Evolutionary conservation across 2,113 vertebrate species (phyloP), one percentile per base, ranked within the genome.

Genomic region (Paracanthobrama guichenoti): DNA sequence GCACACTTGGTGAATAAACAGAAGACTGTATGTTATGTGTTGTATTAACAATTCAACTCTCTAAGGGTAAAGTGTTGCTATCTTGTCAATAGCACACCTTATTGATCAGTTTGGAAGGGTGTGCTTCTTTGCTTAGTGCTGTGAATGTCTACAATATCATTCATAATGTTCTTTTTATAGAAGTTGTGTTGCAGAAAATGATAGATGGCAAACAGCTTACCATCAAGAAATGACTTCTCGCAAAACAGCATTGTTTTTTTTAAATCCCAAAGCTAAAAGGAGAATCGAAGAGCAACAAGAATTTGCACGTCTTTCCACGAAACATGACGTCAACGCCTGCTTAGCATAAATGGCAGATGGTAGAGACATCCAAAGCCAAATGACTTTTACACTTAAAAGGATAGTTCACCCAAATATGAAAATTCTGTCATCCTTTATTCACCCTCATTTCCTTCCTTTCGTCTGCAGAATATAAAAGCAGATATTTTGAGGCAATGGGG

Each of bases 221-320:
- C 22, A 50, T 55, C 72, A 78, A 64, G 44, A 76, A 80, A 79
- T 31, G 12, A 50, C 55, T 82, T 62, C 72, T 46, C 24, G 26
- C 64, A 81, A 85, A 82, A 85, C 20, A 9, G 42, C 1, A 16
- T 11, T 13, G 12, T 55, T 55, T 55, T 18, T 55, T 20, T 1
- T 6, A 53, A 39, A 77, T 55, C 75, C 66, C 55, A 60, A 64
- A 76, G 71, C 84, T 83, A 67, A 85, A 87, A 85, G 62, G 50
- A 31, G 55, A 42, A 39, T 22, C 44, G 53, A 20, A 67, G 44
- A 79, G 75, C 77, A 77, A 85, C 18, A 16, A 82, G 44, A 76
- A 62, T 59, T 66, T 5, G 22, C 69, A 28, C 6, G 4, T 39
- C 35, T 78, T 71, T 84, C 71, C 59, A 42, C 6, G 3, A 59